A percentile compares a stretch with the other conserved stretches of the same genome.
phyloP scores from a whole-genome alignment of 2,888 invertebrate species.

The Abrostola tripartita region DNA sequence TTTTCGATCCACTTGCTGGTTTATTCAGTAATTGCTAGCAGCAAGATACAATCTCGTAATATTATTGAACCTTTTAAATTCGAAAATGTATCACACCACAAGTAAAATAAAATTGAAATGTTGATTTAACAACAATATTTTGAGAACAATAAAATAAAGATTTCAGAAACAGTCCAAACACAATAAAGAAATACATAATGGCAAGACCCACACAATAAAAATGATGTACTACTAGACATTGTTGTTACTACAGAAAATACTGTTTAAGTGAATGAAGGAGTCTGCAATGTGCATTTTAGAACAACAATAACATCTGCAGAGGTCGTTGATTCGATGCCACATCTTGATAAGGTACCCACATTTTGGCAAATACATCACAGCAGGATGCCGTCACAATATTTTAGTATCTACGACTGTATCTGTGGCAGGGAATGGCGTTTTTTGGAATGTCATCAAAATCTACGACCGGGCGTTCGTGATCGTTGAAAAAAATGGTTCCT shows the following conservation, averaged over 20 bases:
- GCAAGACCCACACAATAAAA: conserved; percentile 64
- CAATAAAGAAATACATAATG: conserved; percentile 58
- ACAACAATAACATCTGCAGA: conserved; percentile 77
- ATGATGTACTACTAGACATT: conserved; percentile 66
- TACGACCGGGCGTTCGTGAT: conserved; percentile 41
- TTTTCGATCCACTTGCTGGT: conserved; percentile 13
- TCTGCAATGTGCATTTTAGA: conserved; percentile 74
- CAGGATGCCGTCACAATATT: conserved; percentile 87
- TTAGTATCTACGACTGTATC: conserved; percentile 82
- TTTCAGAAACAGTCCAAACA: conserved; percentile 53
- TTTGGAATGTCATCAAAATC: conserved; percentile 55
- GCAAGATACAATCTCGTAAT: too few species aligned
- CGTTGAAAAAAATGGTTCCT: conserved; percentile 32
- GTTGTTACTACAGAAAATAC: conserved; percentile 57
- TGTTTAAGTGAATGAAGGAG: conserved; percentile 49
- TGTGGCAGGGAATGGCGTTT: conserved; percentile 70
- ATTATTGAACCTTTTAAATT: too few species aligned
- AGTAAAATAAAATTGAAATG: too few species aligned
- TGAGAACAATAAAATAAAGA: conserved; percentile 46
- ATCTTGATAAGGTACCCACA: conserved; percentile 86
- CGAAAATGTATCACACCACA: too few species aligned
- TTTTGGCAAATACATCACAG: conserved; percentile 86
- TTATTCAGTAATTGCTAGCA: neutral
- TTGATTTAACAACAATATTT: conserved; percentile 30
- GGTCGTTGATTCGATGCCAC: conserved; percentile 70